Conservation (phyloP, 2,888 invertebrate species). For the Pomacea canaliculata region DNA sequence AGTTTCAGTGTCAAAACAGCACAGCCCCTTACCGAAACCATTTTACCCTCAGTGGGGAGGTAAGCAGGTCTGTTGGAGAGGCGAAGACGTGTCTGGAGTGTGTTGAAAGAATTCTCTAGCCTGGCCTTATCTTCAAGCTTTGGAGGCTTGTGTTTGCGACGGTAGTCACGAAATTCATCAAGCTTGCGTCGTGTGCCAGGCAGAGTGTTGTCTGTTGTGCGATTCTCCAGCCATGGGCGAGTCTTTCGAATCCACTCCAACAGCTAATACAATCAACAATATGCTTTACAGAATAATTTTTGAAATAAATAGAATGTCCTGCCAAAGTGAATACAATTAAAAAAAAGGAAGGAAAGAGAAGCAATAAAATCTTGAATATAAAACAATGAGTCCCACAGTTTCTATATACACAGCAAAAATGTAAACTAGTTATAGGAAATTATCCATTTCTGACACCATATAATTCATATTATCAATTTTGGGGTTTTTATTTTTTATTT, state of each 20-base stretch:
- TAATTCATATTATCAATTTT: too few species aligned
- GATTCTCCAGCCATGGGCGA: constrained; percentile 79
- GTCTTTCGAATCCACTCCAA: constrained; percentile 99
- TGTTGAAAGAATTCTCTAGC: constrained; percentile 99
- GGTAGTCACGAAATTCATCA: constrained; percentile 98
- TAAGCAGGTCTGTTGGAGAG: constrained; percentile 98
- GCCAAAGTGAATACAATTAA: too few species aligned
- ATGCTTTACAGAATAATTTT: neutral
- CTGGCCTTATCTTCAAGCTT: constrained; percentile 99
- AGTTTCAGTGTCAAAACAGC: too few species aligned
- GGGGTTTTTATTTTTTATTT: too few species aligned
- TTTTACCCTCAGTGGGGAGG: constrained; percentile 99
- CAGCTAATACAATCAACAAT: constrained; percentile 74
- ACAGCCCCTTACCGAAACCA: constrained; percentile 84
- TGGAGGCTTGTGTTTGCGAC: constrained; percentile 99
- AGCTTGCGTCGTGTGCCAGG: constrained; percentile 97
- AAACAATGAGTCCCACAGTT: neutral
- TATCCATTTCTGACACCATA: too few species aligned
- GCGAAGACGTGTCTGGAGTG: constrained; percentile 97
- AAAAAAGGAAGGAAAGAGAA: neutral
- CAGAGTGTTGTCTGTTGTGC: constrained; percentile 93
- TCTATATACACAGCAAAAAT: neutral
- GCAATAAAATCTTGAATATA: neutral
- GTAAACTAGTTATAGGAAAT: neutral
- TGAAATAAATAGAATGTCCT: neutral